phyloP scores from a whole-genome alignment of 2,888 invertebrate genomes.

The Spilosoma lubricipeda region DNA sequence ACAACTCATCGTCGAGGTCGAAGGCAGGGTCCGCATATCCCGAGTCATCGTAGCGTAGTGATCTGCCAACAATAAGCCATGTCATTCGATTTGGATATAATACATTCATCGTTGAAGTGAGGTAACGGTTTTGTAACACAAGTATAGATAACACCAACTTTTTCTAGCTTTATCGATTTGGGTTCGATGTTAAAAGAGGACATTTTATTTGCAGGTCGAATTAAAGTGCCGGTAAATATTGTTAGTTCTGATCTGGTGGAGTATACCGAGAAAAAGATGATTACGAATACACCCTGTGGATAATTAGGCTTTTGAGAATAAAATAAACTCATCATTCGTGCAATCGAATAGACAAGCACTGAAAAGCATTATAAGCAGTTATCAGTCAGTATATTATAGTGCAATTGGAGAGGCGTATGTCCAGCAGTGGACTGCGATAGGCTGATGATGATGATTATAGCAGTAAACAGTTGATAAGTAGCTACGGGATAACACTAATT shows the following conservation, averaged over 20 bases:
- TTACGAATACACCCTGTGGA: neutral
- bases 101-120: neutral
- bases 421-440: too few relatives aligned
- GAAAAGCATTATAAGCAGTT: too few relatives aligned
- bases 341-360: neutral
- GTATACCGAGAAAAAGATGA: neutral
- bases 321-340: neutral
- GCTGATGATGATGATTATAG: too few relatives aligned
- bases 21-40: conserved; percentile 90
- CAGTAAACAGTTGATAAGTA: neutral
- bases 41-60: conserved; percentile 90
- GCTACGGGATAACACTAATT: neutral
- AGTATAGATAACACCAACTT: neutral
- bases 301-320: neutral
- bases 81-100: neutral
- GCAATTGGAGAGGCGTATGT: too few relatives aligned
- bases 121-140: neutral
- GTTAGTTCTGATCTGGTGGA: neutral
- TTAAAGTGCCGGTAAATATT: neutral
- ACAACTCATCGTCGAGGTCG: conserved; percentile 90
- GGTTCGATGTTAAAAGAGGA: neutral
- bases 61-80: conserved; percentile 65
- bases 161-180: neutral
- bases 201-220: neutral
- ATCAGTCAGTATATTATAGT: too few relatives aligned